phyloP scores from a whole-genome alignment of 2,797 vertebrate species.

The Coilia nasus region DNA sequence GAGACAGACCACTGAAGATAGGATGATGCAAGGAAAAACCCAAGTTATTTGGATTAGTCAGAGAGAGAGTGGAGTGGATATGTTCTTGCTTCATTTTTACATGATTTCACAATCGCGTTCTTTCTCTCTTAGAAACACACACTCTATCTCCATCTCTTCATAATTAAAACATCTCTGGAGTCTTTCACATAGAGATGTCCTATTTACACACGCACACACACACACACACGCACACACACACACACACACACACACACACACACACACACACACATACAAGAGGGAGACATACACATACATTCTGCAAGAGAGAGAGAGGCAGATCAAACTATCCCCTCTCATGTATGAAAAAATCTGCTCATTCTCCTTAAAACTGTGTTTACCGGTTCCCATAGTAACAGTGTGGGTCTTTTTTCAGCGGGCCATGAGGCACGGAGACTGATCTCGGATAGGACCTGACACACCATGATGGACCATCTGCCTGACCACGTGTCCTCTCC shows the following conservation, averaged over 20 bases:
- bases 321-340: conserved; percentile 29
- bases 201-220: conserved; percentile 65
- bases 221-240: background rate
- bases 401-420: conserved; percentile 27
- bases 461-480: conserved; percentile 42
- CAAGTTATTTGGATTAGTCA: background rate
- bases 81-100: background rate
- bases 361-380: conserved; percentile 42
- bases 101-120: background rate
- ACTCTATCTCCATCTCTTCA: conserved; percentile 68
- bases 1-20: background rate
- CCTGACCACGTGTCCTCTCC: conserved; percentile 10
- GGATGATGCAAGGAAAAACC: conserved; percentile 7
- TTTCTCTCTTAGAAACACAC: conserved; percentile 36
- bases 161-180: conserved; percentile 73
- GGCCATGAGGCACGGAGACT: background rate
- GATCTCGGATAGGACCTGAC: conserved; percentile 28
- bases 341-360: conserved; percentile 43
- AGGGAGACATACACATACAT: background rate
- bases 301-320: background rate
- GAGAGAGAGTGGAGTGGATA: background rate
- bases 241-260: conserved; percentile 48
- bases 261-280: background rate
- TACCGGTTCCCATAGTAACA: conserved; percentile 31
- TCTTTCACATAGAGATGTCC: conserved; percentile 64